Conservation (phyloP, 2,797 vertebrate species). For the Octomys mimax region DNA sequence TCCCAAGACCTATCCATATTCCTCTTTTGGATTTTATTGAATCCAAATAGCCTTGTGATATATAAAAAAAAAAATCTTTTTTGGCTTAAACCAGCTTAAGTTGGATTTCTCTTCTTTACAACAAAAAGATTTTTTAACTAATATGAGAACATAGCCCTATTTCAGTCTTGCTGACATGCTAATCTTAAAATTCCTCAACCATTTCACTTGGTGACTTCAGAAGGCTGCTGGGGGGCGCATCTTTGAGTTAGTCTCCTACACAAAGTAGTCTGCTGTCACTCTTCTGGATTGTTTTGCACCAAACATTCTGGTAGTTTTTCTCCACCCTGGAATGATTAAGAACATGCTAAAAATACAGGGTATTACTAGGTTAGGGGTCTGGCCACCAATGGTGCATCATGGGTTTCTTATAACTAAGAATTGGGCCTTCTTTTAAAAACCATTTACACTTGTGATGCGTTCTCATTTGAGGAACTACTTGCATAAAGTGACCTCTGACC, state of each 20-base stretch:
- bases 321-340: not conserved
- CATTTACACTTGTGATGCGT: not conserved
- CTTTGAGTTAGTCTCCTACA: slow-evolving; percentile 49
- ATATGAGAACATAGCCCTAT: slow-evolving; percentile 69
- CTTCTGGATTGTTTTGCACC: not conserved
- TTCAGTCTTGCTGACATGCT: slow-evolving; percentile 58
- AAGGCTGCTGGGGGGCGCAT: slow-evolving; percentile 3
- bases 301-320: not conserved
- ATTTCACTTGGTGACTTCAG: slow-evolving; percentile 65
- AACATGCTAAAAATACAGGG: not conserved
- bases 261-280: not conserved
- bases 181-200: slow-evolving; percentile 68
- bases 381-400: not conserved
- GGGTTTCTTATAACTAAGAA: slow-evolving; percentile 12
- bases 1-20: slow-evolving; percentile 58
- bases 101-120: slow-evolving; percentile 79
- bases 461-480: not conserved
- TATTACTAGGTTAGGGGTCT: not conserved
- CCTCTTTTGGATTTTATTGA: slow-evolving; percentile 68
- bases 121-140: slow-evolving; percentile 73
- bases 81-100: slow-evolving; percentile 73
- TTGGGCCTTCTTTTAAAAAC: not conserved
- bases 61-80: slow-evolving; percentile 46
- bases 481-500: not conserved
- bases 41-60: slow-evolving; percentile 74